Conservation (phyloP, 2,888 invertebrate genomes). For the Rosalia funebris region DNA sequence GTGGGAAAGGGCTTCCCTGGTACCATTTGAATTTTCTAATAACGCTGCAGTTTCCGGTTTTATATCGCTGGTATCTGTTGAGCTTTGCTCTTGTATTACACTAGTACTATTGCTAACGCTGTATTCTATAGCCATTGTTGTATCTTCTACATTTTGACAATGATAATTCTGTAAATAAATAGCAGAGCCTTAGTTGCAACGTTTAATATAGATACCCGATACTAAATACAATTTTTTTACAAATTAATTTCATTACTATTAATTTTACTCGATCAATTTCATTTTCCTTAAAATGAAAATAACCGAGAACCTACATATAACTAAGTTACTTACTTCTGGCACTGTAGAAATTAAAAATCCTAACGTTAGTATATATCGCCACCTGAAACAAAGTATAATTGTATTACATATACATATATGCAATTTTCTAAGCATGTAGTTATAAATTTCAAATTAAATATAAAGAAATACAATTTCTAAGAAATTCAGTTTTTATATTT, state of each 20-base stretch:
- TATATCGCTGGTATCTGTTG: constrained; percentile 35
- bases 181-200: no score
- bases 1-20: constrained; percentile 77
- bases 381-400: constrained; percentile 47
- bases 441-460: no score
- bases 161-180: constrained; percentile 35
- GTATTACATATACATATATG: no score
- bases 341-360: constrained; percentile 42
- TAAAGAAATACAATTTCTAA: no score
- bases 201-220: no score
- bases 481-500: no score
- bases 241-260: no score
- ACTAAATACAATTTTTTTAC: no score
- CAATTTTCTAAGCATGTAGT: no score
- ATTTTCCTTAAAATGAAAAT: no score
- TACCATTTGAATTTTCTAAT: constrained; percentile 57
- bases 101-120: constrained; percentile 59
- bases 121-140: constrained; percentile 57
- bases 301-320: no score
- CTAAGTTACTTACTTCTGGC: constrained; percentile 52
- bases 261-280: no score
- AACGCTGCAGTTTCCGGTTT: constrained; percentile 39
- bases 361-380: constrained; percentile 46
- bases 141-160: constrained; percentile 50
- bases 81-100: constrained; percentile 39